Evolutionary conservation across 2,888 invertebrate species (phyloP).

Genomic region (Aleiodes testaceus): DNA sequence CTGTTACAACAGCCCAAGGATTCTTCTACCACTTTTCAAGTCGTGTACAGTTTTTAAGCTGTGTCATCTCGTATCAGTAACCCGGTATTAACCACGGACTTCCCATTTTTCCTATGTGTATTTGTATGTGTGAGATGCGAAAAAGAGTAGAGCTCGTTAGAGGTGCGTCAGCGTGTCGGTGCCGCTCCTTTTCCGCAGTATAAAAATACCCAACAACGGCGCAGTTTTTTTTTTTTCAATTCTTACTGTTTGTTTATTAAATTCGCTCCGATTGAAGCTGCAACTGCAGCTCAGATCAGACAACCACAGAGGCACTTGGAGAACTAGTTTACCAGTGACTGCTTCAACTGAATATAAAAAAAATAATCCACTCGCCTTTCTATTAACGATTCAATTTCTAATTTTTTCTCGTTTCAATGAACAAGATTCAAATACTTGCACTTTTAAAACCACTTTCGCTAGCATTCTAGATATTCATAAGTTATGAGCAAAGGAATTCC

Average conservation of each 20-base stretch:
- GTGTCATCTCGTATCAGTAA: slow-evolving; percentile 32
- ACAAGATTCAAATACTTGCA: slow-evolving; percentile 32
- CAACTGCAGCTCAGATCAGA: neutral
- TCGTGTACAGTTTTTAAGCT: slow-evolving; percentile 16
- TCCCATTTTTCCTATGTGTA: neutral
- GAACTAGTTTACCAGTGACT: neutral
- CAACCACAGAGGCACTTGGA: neutral
- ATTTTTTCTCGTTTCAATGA: slow-evolving; percentile 1
- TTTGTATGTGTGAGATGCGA: neutral
- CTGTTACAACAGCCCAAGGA: slow-evolving; percentile 32
- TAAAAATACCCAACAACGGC: slow-evolving; percentile 33
- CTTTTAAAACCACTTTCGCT: slow-evolving; percentile 25
- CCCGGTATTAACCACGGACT: neutral
- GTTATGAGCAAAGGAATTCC: neutral
- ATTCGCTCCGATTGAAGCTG: neutral
- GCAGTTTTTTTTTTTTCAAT: slow-evolving; percentile 9
- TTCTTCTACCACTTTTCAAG: slow-evolving; percentile 15
- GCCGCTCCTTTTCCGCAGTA: slow-evolving; percentile 43
- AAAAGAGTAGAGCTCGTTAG: slow-evolving; percentile 13
- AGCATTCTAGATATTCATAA: slow-evolving; percentile 14
- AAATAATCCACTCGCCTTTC: neutral
- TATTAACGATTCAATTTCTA: slow-evolving; percentile 7
- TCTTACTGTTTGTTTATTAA: neutral
- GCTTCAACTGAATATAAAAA: neutral
- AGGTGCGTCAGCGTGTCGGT: slow-evolving; percentile 40